A percentile compares a stretch with the other conserved stretches of the same genome.
Evolutionary conservation across 1,140 invertebrate genomes (phyloP).

Genomic region (Zaprionus kolodkinae): DNA sequence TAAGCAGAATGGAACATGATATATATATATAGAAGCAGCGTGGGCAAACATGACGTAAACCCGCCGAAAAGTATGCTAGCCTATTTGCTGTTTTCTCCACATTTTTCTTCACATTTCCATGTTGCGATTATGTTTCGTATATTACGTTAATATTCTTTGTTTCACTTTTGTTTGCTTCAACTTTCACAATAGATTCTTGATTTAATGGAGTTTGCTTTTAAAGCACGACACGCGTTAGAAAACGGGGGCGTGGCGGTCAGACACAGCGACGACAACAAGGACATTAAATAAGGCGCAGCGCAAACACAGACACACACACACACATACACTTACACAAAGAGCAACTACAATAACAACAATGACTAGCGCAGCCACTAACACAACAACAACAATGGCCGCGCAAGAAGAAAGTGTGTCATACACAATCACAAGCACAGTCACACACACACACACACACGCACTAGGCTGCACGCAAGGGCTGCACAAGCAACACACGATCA

Average conservation of each 20-base stretch:
- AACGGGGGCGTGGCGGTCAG: slow-evolving; percentile 59
- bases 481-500: slow-evolving; percentile 16
- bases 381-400: slow-evolving; percentile 41
- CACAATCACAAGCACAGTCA: slow-evolving; percentile 8
- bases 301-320: slow-evolving; percentile 26
- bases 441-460: slow-evolving; percentile 6
- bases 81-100: slow-evolving; percentile 35
- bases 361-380: slow-evolving; percentile 18
- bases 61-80: slow-evolving; percentile 67
- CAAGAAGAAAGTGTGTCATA: slow-evolving; percentile 43
- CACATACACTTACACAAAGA: slow-evolving; percentile 17
- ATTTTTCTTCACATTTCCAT: slow-evolving; percentile 1
- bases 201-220: slow-evolving; percentile 31
- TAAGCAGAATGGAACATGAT: slow-evolving; percentile 23
- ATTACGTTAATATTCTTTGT: slow-evolving; percentile 6
- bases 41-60: slow-evolving; percentile 79
- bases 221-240: slow-evolving; percentile 26
- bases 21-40: slow-evolving; percentile 48
- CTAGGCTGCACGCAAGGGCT: slow-evolving; percentile 1
- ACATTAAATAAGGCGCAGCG: slow-evolving; percentile 58
- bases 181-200: slow-evolving; percentile 37
- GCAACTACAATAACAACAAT: slow-evolving; percentile 41
- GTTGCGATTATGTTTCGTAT: slow-evolving; percentile 37
- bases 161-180: neutral
- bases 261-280: slow-evolving; percentile 68